phyloP scores from a whole-genome alignment of 2,797 vertebrate genomes.

The Sitta carolinensis region DNA sequence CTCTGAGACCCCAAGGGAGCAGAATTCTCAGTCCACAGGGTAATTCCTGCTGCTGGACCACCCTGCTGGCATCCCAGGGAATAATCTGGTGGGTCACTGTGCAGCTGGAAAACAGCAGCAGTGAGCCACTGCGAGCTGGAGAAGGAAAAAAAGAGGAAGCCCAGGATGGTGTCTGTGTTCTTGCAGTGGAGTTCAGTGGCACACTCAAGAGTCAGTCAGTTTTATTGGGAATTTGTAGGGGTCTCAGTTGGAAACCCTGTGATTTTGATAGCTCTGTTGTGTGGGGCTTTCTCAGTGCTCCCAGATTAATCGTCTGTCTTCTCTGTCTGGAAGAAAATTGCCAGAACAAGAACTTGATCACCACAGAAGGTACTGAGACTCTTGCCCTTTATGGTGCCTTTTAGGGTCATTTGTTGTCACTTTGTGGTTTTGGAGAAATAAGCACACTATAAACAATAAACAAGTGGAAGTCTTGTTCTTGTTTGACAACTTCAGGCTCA shows the following conservation, averaged over 20 bases:
- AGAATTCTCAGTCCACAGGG: neutral
- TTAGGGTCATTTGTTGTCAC: constrained; percentile 44
- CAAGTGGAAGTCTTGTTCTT: constrained; percentile 16
- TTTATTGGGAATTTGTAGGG: constrained; percentile 24
- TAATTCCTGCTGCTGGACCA: neutral
- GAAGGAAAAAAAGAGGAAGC: neutral
- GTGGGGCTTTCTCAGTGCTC: neutral
- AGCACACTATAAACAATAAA: constrained; percentile 13
- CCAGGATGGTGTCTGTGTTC: neutral
- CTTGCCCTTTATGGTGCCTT: constrained; percentile 29
- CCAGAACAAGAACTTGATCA: constrained; percentile 29
- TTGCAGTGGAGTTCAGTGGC: neutral
- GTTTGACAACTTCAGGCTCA: neutral
- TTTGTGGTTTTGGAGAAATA: constrained; percentile 9
- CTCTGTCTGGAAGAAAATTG: constrained; percentile 5
- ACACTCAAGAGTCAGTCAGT: neutral
- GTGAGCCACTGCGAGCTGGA: neutral
- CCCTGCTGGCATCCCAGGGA: neutral
- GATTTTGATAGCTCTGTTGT: neutral
- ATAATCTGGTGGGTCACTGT: neutral
- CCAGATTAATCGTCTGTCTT: constrained; percentile 30
- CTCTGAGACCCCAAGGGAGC: neutral
- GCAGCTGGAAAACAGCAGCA: neutral
- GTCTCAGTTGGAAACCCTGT: neutral
- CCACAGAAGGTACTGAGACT: neutral